Evolutionary conservation across 2,797 vertebrate genomes (phyloP).

Genomic region (Chloroceryle inda): DNA sequence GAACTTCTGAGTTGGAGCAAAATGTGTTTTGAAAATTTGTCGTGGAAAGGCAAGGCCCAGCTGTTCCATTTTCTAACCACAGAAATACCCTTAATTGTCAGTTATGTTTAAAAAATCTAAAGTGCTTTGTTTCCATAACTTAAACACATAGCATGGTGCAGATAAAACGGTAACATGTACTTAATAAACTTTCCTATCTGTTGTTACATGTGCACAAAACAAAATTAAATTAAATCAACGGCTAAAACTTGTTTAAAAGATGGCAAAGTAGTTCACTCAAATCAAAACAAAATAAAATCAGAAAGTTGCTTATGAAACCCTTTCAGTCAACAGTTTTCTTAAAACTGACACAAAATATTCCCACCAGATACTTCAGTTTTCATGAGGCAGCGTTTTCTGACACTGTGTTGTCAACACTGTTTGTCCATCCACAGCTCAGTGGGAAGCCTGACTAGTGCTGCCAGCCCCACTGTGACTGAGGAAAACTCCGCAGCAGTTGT

Average conservation of each 20-base stretch:
- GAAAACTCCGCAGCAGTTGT: background rate
- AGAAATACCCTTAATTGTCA: background rate
- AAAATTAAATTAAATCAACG: background rate
- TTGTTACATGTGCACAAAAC: background rate
- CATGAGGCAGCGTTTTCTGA: background rate
- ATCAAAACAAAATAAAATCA: background rate
- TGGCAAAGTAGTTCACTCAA: background rate
- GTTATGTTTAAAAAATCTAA: background rate
- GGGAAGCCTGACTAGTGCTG: rapidly evolving
- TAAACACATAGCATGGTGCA: background rate
- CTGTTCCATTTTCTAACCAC: background rate
- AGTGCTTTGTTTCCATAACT: background rate
- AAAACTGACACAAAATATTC: background rate
- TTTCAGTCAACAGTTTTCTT: rapidly evolving
- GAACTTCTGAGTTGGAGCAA: background rate
- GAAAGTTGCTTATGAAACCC: background rate
- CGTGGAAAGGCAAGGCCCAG: background rate
- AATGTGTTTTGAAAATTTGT: background rate
- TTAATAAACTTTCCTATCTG: background rate
- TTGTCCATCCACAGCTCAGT: background rate
- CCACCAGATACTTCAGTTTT: background rate
- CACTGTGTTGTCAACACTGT: background rate
- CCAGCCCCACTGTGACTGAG: background rate
- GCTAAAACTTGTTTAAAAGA: background rate
- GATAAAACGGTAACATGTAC: background rate